These are phyloP conservation scores for Drosophila saltans DNA, from an alignment of 1,140 invertebrate genomes.

Conservation along the genomic window DNA sequence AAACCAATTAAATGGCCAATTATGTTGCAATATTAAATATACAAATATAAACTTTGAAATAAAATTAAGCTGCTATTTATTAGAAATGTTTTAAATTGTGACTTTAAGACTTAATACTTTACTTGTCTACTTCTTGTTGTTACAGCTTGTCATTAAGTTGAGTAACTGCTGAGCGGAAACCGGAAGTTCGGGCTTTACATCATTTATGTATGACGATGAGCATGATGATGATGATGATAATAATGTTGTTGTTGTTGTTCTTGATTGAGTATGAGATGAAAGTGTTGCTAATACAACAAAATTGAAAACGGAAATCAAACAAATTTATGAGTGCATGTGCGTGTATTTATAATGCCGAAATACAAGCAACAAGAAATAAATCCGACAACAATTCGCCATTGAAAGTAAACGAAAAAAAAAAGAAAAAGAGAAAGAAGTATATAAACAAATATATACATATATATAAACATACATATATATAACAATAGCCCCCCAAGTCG, in stretches of 20 bases:
- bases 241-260: slow-evolving; percentile 32
- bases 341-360: slow-evolving; percentile 45
- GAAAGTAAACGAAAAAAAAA: slow-evolving; percentile 29
- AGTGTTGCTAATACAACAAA: slow-evolving; percentile 45
- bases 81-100: background rate
- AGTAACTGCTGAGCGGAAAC: slow-evolving; percentile 40
- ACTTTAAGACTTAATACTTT: slow-evolving; percentile 4
- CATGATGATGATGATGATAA: slow-evolving; percentile 35
- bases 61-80: background rate
- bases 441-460: slow-evolving; percentile 8
- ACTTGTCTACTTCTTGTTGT: background rate
- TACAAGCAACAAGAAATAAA: slow-evolving; percentile 49
- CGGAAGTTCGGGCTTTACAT: slow-evolving; percentile 41
- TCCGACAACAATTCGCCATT: slow-evolving; percentile 33
- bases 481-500: slow-evolving; percentile 38
- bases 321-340: slow-evolving; percentile 16
- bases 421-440: background rate
- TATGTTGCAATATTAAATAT: background rate
- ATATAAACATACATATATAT: slow-evolving; percentile 2
- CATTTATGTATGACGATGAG: slow-evolving; percentile 1
- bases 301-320: slow-evolving; percentile 49
- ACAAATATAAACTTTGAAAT: background rate
- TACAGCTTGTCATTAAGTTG: background rate
- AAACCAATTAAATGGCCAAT: slow-evolving; percentile 19
- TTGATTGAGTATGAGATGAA: slow-evolving; percentile 18